Base-by-base conservation (phyloP, 2,113 vertebrate species). In the Rhegmatorhina hoffmannsi region DNA sequence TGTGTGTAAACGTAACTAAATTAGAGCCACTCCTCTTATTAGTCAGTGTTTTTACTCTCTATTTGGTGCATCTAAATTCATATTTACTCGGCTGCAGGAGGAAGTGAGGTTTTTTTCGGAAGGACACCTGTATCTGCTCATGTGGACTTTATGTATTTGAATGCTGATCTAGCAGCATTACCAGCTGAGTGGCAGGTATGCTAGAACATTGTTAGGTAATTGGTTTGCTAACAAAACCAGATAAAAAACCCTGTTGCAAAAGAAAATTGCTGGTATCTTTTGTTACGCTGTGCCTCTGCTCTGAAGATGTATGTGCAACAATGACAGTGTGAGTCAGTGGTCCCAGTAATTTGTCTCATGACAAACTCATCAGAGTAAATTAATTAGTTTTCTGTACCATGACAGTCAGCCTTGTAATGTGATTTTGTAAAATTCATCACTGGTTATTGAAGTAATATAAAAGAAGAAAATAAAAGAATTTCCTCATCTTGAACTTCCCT, bases 261-360 rank as follows among this genome's bases (percentile, higher is more conserved):
- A 29, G 64, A 56, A 56, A 46, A 38, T 17, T 24, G 9, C 36
- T 83, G 16, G n/a, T 77, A 76, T 50, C 50, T 85, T 94, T 26
- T 67, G 46, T 83, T 85, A 38, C 24, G 69, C 36, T 50, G 11
- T 50, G 28, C 26, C 25, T 70, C 68, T 86, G 47, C 50, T 95
- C 75, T 75, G 28, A 34, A 78, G 47, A 55, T 44, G 13, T 38
- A 16, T 81, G 10, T 70, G 53, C 55, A 86, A 59, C 72, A 67
- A 49, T 49, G 81, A 46, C 47, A 69, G 60, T 72, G 24, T 52
- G 74, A 90, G 46, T 92, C 87, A 75, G 46, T 83, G 49, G 74
- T 92, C 66, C 66, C 59, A 58, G 47, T 92, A 75, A 92, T 96
- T 85, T 69, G 26, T 87, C 67, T 87, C 63, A 74, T 88, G 72